phyloP scores from a whole-genome alignment of 2,888 invertebrate species.

The Rhyacophila evoluta region DNA sequence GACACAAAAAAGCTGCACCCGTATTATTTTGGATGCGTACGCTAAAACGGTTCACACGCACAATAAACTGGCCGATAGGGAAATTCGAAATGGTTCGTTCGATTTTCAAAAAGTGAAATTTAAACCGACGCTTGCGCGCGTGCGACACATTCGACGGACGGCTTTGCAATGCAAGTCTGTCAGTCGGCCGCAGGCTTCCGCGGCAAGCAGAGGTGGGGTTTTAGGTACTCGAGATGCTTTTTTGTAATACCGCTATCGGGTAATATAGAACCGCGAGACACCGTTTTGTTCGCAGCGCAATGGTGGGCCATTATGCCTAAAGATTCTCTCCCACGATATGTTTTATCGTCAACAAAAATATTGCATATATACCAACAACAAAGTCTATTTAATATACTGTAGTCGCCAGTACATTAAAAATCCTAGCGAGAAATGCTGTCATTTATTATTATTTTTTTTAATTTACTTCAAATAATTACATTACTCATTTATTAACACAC shows the following conservation, averaged over 20 bases:
- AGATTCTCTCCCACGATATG: neutral
- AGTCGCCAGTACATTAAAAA: no score
- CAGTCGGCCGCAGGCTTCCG: neutral
- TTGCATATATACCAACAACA: no score
- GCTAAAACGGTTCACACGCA: constrained; percentile 19
- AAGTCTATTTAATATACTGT: no score
- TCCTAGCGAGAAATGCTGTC: no score
- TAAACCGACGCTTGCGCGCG: constrained; percentile 28
- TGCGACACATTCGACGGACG: neutral
- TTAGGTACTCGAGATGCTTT: neutral
- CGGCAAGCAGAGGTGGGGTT: neutral
- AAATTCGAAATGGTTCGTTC: constrained; percentile 9
- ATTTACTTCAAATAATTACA: no score
- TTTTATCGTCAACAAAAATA: no score
- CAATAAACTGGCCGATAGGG: neutral
- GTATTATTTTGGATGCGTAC: neutral
- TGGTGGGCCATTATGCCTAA: neutral
- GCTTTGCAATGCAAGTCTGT: constrained; percentile 12
- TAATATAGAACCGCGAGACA: neutral
- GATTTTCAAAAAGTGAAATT: constrained; percentile 8
- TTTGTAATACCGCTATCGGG: constrained; percentile 21
- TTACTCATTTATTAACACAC: no score
- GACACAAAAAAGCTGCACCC: constrained; percentile 1
- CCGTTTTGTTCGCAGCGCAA: neutral
- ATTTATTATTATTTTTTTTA: no score